phyloP scores from a whole-genome alignment of 2,113 vertebrate genomes.

The Lepisosteus osseus region DNA sequence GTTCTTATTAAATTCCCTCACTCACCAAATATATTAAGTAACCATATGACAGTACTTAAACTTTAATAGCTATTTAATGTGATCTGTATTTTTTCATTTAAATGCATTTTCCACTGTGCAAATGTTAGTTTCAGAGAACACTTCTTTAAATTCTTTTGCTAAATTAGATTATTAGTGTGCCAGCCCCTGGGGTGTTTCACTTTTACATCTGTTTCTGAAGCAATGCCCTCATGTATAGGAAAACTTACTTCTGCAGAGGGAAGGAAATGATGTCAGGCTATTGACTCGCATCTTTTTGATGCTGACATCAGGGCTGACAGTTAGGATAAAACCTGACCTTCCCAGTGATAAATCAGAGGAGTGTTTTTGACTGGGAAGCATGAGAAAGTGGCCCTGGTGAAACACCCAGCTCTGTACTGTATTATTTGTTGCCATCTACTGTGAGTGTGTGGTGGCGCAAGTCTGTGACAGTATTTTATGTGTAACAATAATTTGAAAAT shows the following conservation, averaged over 20 bases:
- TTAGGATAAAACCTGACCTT: constrained; percentile 28
- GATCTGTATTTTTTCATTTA: constrained; percentile 59
- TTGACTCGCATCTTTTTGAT: constrained; percentile 20
- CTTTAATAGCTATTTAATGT: constrained; percentile 13
- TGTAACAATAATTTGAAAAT: too few species aligned
- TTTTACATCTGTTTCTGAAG: constrained; percentile 32
- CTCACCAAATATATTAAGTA: background rate
- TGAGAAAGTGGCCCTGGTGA: constrained; percentile 31
- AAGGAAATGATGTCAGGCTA: constrained; percentile 27
- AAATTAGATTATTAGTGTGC: constrained; percentile 52
- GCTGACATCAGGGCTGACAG: constrained; percentile 9
- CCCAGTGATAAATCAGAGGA: constrained; percentile 19
- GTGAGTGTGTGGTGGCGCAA: constrained; percentile 13
- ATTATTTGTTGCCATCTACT: background rate
- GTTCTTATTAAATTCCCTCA: background rate
- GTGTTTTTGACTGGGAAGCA: constrained; percentile 22
- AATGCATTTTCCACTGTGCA: constrained; percentile 66
- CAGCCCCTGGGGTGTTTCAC: constrained; percentile 51
- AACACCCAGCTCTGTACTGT: background rate
- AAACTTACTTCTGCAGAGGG: constrained; percentile 23
- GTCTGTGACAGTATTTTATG: background rate
- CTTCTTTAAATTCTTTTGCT: constrained; percentile 28
- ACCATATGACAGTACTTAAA: constrained; percentile 13
- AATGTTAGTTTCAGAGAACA: constrained; percentile 66
- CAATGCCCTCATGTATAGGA: constrained; percentile 36